Percentiles rank a stretch among this genome's conserved stretches.
phyloP scores from a whole-genome alignment of 2,888 invertebrate species.

The Ochlodes sylvanus region DNA sequence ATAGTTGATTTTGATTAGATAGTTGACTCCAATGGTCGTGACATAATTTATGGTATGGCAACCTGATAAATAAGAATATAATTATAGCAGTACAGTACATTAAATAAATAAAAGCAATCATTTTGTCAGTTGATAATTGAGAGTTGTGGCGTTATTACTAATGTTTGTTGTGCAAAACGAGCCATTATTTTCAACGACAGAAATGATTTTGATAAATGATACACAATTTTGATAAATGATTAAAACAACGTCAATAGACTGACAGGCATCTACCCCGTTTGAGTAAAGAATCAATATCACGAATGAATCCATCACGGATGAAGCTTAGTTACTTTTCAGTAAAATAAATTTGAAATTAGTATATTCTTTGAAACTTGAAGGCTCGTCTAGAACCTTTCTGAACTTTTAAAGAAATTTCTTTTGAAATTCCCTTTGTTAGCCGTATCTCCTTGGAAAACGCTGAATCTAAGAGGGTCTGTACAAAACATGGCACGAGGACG shows the following conservation, averaged over 20 bases:
- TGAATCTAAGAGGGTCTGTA: constrained; percentile 12
- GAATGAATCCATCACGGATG: neutral
- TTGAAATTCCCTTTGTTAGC: constrained; percentile 6
- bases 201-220: neutral
- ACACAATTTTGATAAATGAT: neutral
- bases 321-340: constrained; percentile 3
- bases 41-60: too few species aligned
- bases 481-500: constrained; percentile 11
- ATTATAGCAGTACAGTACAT: too few species aligned
- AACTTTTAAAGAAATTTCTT: constrained; percentile 5
- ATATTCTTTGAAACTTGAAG: neutral
- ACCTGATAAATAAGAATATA: too few species aligned
- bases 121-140: too few species aligned
- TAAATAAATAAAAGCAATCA: too few species aligned
- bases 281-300: neutral
- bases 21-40: neutral
- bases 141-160: neutral
- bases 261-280: neutral
- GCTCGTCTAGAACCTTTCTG: neutral
- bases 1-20: neutral
- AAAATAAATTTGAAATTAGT: neutral
- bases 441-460: constrained; percentile 9
- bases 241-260: neutral
- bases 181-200: too few species aligned
- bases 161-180: neutral